phyloP scores from a whole-genome alignment of 2,797 vertebrate species.

The Chelon auratus region DNA sequence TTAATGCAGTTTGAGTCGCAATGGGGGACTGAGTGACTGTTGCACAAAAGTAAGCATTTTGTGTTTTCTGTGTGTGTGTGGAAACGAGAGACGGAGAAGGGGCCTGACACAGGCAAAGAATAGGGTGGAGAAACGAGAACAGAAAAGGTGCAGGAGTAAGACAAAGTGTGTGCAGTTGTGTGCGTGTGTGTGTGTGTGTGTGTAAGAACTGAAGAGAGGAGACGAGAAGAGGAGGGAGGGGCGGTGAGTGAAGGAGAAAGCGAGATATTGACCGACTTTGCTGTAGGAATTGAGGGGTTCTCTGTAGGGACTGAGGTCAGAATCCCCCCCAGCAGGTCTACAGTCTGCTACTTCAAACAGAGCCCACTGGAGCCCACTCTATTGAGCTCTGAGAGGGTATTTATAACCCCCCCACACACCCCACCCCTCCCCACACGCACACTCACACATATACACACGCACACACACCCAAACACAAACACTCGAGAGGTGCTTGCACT shows the following conservation, averaged over 20 bases:
- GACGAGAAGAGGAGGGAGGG: conserved; percentile 64
- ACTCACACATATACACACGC: too few relatives aligned
- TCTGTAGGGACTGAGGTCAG: conserved; percentile 84
- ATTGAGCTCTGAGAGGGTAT: conserved; percentile 85
- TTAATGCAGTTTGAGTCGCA: conserved; percentile 88
- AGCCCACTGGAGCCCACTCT: conserved; percentile 83
- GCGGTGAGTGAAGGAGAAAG: conserved; percentile 73
- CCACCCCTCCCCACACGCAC: conserved; percentile 17
- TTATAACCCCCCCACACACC: conserved; percentile 81
- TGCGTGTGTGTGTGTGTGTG: conserved; percentile 33
- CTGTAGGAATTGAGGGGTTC: conserved; percentile 83
- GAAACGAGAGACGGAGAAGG: conserved; percentile 63
- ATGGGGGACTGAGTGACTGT: conserved; percentile 85
- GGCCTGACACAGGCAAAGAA: conserved; percentile 48
- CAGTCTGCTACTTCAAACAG: conserved; percentile 87
- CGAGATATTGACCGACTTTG: conserved; percentile 85
- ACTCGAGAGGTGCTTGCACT: conserved; percentile 64
- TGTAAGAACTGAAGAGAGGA: conserved; percentile 60
- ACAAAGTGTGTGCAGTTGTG: conserved; percentile 54
- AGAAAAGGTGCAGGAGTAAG: conserved; percentile 61
- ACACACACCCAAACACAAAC: conserved; percentile 70
- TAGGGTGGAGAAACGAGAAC: conserved; percentile 58
- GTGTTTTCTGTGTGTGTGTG: conserved; percentile 54
- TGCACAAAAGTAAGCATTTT: conserved; percentile 84
- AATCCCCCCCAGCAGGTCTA: conserved; percentile 86